Percentiles rank a stretch among this genome's conserved stretches.
Evolutionary conservation across 2,113 vertebrate species (phyloP).

Genomic region (Ascaphus truei): DNA sequence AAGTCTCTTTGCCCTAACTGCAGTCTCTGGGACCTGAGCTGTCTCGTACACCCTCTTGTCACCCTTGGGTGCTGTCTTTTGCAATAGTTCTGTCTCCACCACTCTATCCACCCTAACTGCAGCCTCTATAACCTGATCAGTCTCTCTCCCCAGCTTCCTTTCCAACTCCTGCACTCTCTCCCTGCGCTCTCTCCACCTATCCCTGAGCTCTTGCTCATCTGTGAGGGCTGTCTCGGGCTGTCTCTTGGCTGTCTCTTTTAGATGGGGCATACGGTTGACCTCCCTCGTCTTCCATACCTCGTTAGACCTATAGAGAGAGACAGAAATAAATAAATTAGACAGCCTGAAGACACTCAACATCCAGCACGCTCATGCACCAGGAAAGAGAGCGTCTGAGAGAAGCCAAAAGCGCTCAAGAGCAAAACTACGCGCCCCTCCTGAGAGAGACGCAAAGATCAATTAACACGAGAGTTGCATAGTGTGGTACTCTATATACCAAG

Average conservation of each 20-base stretch:
- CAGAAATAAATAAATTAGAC: too few relatives aligned
- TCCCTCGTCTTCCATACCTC: constrained; percentile 39
- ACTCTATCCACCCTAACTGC: background rate
- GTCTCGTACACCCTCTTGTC: background rate
- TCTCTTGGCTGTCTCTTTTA: constrained; percentile 8
- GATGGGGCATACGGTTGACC: background rate
- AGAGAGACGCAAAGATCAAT: too few relatives aligned
- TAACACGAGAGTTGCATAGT: too few relatives aligned
- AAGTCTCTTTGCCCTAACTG: background rate
- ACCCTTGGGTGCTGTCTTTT: background rate
- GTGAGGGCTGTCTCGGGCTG: constrained; percentile 1
- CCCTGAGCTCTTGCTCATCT: too few relatives aligned
- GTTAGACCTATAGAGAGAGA: constrained; percentile 3
- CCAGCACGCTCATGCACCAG: too few relatives aligned
- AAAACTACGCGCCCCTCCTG: too few relatives aligned
- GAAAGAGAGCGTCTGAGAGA: too few relatives aligned
- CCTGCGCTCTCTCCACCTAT: background rate
- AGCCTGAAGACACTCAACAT: too few relatives aligned
- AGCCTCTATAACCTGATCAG: background rate
- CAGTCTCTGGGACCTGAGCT: background rate
- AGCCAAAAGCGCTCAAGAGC: too few relatives aligned
- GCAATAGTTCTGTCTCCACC: background rate
- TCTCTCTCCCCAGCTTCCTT: background rate
- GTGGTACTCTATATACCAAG: too few relatives aligned
- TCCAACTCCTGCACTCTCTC: background rate